Conservation (phyloP, 2,797 vertebrate species). For the Podargus strigoides region DNA sequence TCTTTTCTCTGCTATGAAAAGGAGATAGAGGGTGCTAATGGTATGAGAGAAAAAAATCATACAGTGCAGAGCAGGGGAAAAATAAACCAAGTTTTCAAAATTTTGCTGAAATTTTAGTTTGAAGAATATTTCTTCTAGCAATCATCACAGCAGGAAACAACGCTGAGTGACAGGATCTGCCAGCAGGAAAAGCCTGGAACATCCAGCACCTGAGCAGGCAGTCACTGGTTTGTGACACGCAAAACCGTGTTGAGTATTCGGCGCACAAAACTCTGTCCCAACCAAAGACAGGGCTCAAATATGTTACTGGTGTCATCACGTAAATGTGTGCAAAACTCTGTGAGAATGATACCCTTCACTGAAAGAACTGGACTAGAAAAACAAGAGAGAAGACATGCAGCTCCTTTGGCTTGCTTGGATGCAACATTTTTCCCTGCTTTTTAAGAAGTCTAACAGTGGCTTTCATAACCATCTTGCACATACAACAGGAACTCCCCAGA, state of each 20-base stretch:
- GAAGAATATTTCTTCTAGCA: not conserved
- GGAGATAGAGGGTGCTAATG: not conserved
- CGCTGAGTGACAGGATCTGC: not conserved
- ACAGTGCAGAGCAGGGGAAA: not conserved
- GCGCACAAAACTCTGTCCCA: not conserved
- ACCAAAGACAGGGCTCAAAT: not conserved
- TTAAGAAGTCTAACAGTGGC: not conserved
- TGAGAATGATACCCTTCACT: not conserved
- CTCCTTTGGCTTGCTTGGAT: not conserved
- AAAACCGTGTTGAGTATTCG: fast-evolving
- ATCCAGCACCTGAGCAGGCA: not conserved
- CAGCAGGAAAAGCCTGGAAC: not conserved
- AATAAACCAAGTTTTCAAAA: not conserved
- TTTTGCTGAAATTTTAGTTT: not conserved
- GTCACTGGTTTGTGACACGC: not conserved
- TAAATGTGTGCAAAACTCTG: not conserved
- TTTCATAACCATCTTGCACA: not conserved
- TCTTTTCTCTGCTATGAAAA: not conserved
- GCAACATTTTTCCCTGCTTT: not conserved
- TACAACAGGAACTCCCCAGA: not conserved
- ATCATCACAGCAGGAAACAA: not conserved
- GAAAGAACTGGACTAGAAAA: not conserved
- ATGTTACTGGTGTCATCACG: not conserved
- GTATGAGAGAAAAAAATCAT: not conserved
- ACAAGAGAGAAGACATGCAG: not conserved